Conservation (phyloP, 2,113 vertebrate genomes). For the Chaenogobius annularis region DNA sequence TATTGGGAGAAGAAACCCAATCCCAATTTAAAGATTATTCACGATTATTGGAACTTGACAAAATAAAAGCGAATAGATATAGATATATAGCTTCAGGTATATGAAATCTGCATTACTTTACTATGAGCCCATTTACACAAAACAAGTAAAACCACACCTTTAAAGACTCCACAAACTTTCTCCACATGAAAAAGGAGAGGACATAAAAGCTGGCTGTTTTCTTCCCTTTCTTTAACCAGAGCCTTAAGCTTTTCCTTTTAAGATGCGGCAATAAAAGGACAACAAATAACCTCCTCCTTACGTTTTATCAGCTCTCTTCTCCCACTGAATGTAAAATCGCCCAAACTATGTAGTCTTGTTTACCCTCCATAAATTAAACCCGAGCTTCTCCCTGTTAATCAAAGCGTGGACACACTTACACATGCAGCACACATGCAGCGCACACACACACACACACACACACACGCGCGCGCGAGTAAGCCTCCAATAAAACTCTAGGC, state of each 20-base stretch:
- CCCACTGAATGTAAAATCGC: conserved; percentile 55
- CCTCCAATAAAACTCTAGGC: conserved; percentile 58
- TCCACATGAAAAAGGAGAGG: background rate
- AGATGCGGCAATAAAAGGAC: conserved; percentile 14
- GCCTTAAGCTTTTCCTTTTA: conserved; percentile 21
- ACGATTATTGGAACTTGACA: too few relatives aligned
- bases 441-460: too few relatives aligned
- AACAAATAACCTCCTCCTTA: conserved; percentile 28
- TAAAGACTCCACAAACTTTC: background rate
- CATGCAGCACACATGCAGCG: conserved; percentile 8
- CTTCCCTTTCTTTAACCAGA: background rate
- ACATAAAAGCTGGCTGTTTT: conserved; percentile 9
- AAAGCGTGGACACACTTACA: conserved; percentile 49
- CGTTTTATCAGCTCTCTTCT: conserved; percentile 26
- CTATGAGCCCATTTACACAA: background rate
- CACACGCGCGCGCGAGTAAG: background rate
- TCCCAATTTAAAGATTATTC: too few relatives aligned
- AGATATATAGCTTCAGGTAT: too few relatives aligned
- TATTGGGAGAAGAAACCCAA: too few relatives aligned
- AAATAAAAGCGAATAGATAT: too few relatives aligned
- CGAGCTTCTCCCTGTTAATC: conserved; percentile 60
- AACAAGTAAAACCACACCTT: background rate
- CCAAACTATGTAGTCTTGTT: conserved; percentile 49
- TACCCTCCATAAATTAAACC: conserved; percentile 61
- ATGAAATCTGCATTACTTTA: background rate